phyloP scores from a whole-genome alignment of 2,797 vertebrate species.

The Phoxinus dragarum region DNA sequence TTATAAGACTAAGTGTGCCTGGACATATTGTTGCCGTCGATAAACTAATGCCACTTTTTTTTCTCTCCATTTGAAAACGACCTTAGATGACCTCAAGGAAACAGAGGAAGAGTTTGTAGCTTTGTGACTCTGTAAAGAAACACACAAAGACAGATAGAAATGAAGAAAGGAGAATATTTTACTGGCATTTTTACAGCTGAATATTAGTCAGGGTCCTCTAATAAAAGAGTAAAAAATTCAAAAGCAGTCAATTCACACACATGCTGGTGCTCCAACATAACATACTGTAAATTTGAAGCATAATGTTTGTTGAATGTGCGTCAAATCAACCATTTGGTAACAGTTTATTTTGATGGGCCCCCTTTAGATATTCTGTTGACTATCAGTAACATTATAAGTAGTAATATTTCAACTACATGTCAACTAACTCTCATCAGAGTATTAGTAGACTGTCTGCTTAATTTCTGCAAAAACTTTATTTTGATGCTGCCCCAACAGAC shows the following conservation, averaged over 20 bases:
- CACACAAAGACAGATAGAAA: background rate
- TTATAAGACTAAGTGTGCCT: slow-evolving; percentile 56
- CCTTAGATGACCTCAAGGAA: slow-evolving; percentile 53
- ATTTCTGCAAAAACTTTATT: too few species aligned
- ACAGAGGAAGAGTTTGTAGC: background rate
- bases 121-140: background rate
- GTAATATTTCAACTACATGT: too few species aligned
- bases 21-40: slow-evolving; percentile 56
- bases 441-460: too few species aligned
- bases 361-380: too few species aligned
- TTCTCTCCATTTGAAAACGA: background rate
- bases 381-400: too few species aligned
- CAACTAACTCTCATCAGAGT: too few species aligned
- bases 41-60: slow-evolving; percentile 23
- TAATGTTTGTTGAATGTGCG: background rate
- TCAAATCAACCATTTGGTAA: background rate
- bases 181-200: background rate
- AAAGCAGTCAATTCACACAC: background rate
- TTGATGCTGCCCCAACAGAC: too few species aligned
- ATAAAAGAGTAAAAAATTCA: background rate
- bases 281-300: background rate
- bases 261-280: background rate
- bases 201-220: background rate
- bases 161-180: background rate
- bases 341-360: too few species aligned